Base-by-base conservation (phyloP, 2,888 invertebrate species). In the Malthinus flaveolus region DNA sequence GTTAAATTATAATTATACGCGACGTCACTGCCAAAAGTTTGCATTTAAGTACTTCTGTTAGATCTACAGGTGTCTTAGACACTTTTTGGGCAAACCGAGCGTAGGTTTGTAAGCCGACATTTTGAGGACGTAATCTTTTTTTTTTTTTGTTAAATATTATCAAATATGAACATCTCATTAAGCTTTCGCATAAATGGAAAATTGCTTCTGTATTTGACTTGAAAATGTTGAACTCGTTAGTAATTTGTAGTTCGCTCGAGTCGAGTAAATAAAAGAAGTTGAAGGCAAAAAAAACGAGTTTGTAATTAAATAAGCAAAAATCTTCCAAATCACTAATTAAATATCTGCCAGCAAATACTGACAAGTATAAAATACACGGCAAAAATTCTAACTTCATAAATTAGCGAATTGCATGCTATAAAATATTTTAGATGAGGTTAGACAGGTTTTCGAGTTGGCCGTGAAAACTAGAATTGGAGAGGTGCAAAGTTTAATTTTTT, bases 11-110 rank as follows among this genome's bases (percentile, higher is more conserved):
- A 36, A 52, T 63, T 63, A 63, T 56, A 58, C 60, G 32, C 60
- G 63, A 63, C 63, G 63, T 63, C 63, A 63, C 50, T 52, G 57
- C 57, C 63, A 58, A 63, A 63, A 63, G 58, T 59, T 53, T 61
- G 54, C 51, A 58, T 57, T 53, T 62, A 62, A 61, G 56, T 56
- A 49, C 49, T 55, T 63, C 49, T 47, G 48, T 34, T 35, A 15
- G 37, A 54, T 54, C 55, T 50, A 59, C 59, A 59, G 59, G 59
- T 59, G 59, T 55, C 51, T 54, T 54, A 35, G 53, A 49, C 47
- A 42, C 23, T 2, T 23, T 23, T 23, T 3, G 23, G 23, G 23
- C 5, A 23, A 23, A 23, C 5, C 52, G 36, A 45, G 46, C 45
- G 52, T 52, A 52, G 52, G 52, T 52, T 49, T 49, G 2, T 10